These are phyloP conservation scores for Malurus splendens DNA, from an alignment of 2,797 vertebrate species.

Conservation along the genomic window DNA sequence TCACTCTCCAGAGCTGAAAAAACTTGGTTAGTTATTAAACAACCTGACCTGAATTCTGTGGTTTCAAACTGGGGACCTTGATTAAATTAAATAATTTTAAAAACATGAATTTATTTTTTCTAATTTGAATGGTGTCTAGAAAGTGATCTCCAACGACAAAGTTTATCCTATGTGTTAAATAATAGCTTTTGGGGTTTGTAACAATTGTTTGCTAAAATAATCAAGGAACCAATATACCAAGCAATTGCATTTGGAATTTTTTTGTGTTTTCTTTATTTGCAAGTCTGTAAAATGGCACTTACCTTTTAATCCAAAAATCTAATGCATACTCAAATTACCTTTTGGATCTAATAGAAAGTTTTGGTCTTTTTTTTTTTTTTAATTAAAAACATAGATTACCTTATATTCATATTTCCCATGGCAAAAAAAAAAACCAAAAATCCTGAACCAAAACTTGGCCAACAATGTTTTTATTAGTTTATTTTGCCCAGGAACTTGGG, in stretches of 20 bases:
- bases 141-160: background rate
- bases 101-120: background rate
- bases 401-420: slow-evolving; percentile 24
- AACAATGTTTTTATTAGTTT: background rate
- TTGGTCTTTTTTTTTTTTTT: slow-evolving; percentile 2
- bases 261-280: background rate
- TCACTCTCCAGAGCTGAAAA: background rate
- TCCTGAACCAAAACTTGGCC: background rate
- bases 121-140: background rate
- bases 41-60: background rate
- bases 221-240: background rate
- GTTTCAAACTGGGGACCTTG: background rate
- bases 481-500: background rate
- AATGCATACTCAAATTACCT: background rate
- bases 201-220: background rate
- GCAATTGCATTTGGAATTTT: background rate
- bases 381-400: background rate
- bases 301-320: background rate
- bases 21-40: background rate
- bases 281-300: background rate
- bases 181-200: background rate
- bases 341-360: background rate
- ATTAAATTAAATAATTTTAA: background rate
- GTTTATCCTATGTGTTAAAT: background rate
- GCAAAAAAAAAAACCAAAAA: slow-evolving; percentile 6